Evolutionary conservation across 2,113 vertebrate genomes (phyloP), one percentile per base, ranked within the genome.

Genomic region (Pseudonaja textilis): DNA sequence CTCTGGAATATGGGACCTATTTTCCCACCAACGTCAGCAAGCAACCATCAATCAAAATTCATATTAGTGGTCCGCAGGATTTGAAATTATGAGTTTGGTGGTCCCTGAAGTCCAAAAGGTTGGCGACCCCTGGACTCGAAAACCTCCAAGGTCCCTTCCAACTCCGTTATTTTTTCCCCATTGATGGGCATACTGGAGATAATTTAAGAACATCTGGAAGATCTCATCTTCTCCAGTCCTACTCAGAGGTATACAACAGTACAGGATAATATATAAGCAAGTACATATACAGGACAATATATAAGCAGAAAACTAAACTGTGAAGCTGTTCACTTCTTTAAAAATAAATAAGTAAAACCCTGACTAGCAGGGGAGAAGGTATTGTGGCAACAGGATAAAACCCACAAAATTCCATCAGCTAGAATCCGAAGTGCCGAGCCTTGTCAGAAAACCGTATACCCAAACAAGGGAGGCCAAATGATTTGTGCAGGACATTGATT

Each of bases 381-480:
- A n/a, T 64, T 64, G n/a, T 55, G 11, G 39, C 14, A 47, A 69
- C 5, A 88, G 47, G 12, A 52, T 39, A 54, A 61, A 52, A 11
- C 29, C 20, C 61, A 2, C 4, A 56, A 16, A 23, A 88, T 54
- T 26, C 57, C 85, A 54, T n/a, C 34, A 50, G 25, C 47, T 25
- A 9, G 42, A 50, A 52, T 16, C 42, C 10, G 1, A 52, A 64
- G 5, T 16, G 22, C 18, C 7, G 8, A 23, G 14, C 39, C 20
- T 57, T 26, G 14, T 23, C 59, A 87, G 74, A 59, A 47, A 59
- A 26, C n/a, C 81, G 25, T 29, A 54, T 22, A n/a, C 14, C n/a
- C 8, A 14, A 39, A 20, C 18, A 29, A 61, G 29, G 93, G 93
- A 95, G 59, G 90, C 91, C 91, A 92, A 90, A 94, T 85, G 52